Conservation (phyloP, 2,113 vertebrate species). For the Tauraco erythrolophus region DNA sequence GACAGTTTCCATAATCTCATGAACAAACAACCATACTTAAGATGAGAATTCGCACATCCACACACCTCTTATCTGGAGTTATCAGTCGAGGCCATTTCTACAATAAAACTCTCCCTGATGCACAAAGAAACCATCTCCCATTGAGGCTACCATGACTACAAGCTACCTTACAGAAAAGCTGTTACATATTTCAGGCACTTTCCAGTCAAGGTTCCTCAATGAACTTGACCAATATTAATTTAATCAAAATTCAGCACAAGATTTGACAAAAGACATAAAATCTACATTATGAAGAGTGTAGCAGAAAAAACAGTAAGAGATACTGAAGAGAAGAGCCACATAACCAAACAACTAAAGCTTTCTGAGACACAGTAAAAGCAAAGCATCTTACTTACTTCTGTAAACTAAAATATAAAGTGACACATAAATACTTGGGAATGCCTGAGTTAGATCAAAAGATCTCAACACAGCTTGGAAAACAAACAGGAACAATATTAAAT, state of each 20-base stretch:
- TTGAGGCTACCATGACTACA: not conserved
- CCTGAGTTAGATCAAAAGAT: not conserved
- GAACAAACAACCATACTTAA: not conserved
- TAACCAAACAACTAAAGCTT: not conserved
- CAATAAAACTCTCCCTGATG: not conserved
- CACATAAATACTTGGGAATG: not conserved
- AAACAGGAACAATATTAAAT: not conserved
- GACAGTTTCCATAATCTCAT: not conserved
- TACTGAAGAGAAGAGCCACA: not conserved
- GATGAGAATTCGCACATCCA: not conserved
- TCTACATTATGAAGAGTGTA: not conserved
- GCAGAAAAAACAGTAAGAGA: not conserved
- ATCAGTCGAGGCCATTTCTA: not conserved
- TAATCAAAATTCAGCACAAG: not conserved
- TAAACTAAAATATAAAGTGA: not conserved
- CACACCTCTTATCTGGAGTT: not conserved
- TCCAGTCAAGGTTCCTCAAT: not conserved
- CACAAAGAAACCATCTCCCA: not conserved
- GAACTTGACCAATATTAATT: not conserved
- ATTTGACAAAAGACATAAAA: not conserved
- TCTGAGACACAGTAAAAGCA: not conserved
- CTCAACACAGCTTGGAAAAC: conserved; percentile 1
- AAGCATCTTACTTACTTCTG: not conserved
- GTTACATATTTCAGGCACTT: not conserved
- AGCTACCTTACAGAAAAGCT: not conserved